Base-by-base conservation (phyloP, 2,113 vertebrate genomes). In the Paedocypris sp. region DNA sequence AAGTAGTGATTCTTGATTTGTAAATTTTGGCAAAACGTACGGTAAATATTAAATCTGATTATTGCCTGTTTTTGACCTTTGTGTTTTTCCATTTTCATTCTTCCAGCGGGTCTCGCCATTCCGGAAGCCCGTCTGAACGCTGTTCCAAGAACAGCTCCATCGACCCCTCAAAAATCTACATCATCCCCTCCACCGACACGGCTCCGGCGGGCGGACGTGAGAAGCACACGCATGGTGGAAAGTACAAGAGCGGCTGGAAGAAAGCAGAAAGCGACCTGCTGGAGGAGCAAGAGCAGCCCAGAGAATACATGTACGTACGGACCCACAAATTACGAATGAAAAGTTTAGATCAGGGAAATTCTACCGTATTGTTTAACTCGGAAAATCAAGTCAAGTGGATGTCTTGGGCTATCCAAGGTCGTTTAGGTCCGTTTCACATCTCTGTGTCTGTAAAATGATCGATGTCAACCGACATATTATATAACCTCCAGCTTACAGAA, bases 171-270 rank as follows among this genome's bases (percentile, higher is more conserved):
- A 89, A 86, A 72, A 85, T 86, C 66, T 89, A 88, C 50, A 88
- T 90, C 49, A 80, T 89, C 49, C 80, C 86, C 0, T 87, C 88
- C 52, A 64, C 68, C 1, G 65, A 71, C 0, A 5, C 72, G 11
- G 73, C 81, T 1, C 82, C 79, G 51, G 65, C 72, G 13, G 38
- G 83, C 2, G 83, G 82, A 3, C 73, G 83, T 0, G 12, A 76
- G 54, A 73, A 82, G 39, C 84, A 81, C 65, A 22, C 80, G 1
- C 85, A 81, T 12, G 72, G 78, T 11, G 87, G 60, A 66, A 87
- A 87, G 56, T 89, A 87, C 0, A 75, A 86, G 67, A 88, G 86
- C 50, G 87, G 87, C 68, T 90, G 88, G 89, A 89, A 89, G 75
- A 89, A 89, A 46, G 79, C 80, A 0, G 87, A 88, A 59, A 86